These are phyloP conservation scores for Mesoligia furuncula DNA, from an alignment of 2,888 invertebrate species.

Conservation along the genomic window DNA sequence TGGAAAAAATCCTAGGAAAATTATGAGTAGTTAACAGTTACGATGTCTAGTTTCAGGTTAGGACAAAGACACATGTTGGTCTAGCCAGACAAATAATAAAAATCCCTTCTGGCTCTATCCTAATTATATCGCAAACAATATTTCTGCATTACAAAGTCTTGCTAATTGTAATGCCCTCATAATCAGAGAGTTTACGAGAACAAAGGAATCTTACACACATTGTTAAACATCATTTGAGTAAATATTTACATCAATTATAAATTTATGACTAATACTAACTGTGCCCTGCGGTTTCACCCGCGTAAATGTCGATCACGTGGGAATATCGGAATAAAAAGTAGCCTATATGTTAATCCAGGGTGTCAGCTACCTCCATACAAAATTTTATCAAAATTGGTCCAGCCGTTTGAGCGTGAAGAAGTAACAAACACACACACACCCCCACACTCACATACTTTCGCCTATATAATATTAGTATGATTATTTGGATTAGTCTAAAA, in stretches of 20 bases:
- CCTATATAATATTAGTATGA: too few species aligned
- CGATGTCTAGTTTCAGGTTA: not conserved
- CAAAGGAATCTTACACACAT: not conserved
- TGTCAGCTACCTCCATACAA: too few species aligned
- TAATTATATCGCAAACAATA: constrained; percentile 23
- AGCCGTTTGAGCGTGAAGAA: too few species aligned
- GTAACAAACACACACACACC: too few species aligned
- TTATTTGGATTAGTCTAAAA: not conserved
- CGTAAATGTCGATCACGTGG: too few species aligned
- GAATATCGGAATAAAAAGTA: too few species aligned
- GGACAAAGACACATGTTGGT: not conserved
- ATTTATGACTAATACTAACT: not conserved
- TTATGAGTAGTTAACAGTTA: not conserved
- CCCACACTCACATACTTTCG: too few species aligned
- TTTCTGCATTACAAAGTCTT: not conserved
- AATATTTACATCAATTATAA: constrained; percentile 1
- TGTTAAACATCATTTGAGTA: not conserved
- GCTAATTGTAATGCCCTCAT: constrained; percentile 36
- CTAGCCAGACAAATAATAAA: not conserved
- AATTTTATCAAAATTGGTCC: too few species aligned
- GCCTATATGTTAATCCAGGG: too few species aligned
- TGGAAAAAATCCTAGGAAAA: not conserved
- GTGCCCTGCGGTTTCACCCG: too few species aligned
- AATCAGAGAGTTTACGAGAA: constrained; percentile 12
- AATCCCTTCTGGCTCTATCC: not conserved